Percentiles rank a stretch among this genome's conserved stretches.
Evolutionary conservation across 30 jellyfish, hydroid and myxozoan genomes (phyloP).

Genomic region (Turritopsis dohrnii): DNA sequence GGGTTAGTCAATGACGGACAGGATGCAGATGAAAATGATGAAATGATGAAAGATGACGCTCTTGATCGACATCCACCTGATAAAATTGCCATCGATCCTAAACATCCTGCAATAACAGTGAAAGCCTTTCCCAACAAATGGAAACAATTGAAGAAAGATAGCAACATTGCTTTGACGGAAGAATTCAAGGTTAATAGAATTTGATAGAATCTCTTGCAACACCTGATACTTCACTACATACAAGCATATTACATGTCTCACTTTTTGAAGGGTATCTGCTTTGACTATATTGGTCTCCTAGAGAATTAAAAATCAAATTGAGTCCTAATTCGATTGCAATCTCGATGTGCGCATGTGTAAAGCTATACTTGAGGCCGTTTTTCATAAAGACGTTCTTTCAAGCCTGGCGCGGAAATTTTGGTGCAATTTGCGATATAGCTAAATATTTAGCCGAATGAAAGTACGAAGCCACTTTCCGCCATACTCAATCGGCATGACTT

Average conservation of each 20-base stretch:
- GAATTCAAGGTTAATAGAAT: constrained; percentile 58
- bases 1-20: neutral
- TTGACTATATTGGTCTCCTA: too few relatives aligned
- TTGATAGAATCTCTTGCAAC: neutral
- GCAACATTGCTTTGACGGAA: constrained; percentile 59
- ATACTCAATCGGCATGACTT: too few relatives aligned
- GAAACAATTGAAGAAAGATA: constrained; percentile 56
- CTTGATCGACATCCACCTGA: constrained; percentile 43
- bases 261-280: neutral
- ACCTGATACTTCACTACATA: too few relatives aligned
- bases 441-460: too few relatives aligned
- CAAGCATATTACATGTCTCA: neutral
- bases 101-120: constrained; percentile 54
- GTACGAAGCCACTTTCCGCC: too few relatives aligned
- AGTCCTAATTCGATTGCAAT: too few relatives aligned
- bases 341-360: too few relatives aligned
- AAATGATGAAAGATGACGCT: neutral
- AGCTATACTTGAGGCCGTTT: too few relatives aligned
- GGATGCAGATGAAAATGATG: neutral
- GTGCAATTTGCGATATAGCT: too few relatives aligned
- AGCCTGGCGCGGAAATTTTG: too few relatives aligned
- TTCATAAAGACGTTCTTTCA: too few relatives aligned
- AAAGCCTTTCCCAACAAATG: constrained; percentile 47
- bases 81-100: constrained; percentile 42
- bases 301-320: too few relatives aligned